Percentiles rank a stretch among this genome's conserved stretches.
Evolutionary conservation across 2,797 vertebrate species (phyloP).

Genomic region (Vespertilio murinus): DNA sequence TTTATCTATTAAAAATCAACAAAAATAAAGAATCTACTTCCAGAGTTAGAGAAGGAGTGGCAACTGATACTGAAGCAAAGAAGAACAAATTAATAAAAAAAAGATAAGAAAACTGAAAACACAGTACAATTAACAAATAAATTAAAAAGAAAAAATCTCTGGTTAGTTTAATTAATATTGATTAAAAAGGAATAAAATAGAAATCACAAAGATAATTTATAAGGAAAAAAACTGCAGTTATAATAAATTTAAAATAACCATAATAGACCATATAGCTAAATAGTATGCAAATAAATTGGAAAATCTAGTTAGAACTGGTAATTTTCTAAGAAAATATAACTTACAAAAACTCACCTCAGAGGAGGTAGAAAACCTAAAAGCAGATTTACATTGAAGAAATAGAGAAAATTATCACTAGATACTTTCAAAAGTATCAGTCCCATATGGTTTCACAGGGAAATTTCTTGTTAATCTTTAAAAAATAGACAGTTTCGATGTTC

Average conservation of each 20-base stretch:
- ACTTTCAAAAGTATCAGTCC: not conserved
- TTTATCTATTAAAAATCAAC: not conserved
- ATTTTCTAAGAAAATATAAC: not conserved
- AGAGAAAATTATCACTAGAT: not conserved
- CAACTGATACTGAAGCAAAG: not conserved
- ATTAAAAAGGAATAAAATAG: not conserved
- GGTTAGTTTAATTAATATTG: not conserved
- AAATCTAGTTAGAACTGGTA: not conserved
- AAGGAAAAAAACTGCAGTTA: not conserved
- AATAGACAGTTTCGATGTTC: not conserved
- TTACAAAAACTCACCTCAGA: slow-evolving; percentile 16
- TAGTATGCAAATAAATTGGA: not conserved
- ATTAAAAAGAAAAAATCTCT: not conserved
- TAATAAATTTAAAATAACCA: not conserved
- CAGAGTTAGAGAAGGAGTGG: not conserved
- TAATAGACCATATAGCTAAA: not conserved
- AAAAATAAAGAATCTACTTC: not conserved
- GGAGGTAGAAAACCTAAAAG: slow-evolving; percentile 2
- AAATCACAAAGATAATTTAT: slow-evolving; percentile 5
- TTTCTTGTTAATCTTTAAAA: not conserved
- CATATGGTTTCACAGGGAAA: not conserved
- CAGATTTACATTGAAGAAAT: not conserved
- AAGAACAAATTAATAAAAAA: not conserved
- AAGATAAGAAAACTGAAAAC: not conserved
- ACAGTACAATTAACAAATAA: not conserved